These are phyloP conservation scores for Dyspetes luteomarginatus DNA, from an alignment of 2,888 invertebrate genomes.

Conservation along the genomic window DNA sequence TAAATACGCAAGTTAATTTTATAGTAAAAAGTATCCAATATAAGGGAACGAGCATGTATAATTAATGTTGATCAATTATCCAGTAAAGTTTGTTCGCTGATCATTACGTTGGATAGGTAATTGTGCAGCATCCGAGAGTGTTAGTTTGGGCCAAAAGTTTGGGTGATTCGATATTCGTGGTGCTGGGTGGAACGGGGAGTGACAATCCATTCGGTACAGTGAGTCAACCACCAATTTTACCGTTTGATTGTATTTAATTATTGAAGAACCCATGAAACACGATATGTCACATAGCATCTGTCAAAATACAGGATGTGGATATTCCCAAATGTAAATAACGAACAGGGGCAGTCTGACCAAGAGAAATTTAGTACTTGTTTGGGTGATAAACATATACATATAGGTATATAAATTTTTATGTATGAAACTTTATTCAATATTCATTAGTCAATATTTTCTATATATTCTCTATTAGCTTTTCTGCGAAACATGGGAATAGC, in stretches of 20 bases:
- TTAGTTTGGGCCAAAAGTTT: background rate
- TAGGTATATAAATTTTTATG: background rate
- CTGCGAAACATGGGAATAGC: conserved; percentile 54
- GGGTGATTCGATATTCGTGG: background rate
- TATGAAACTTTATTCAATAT: conserved; percentile 3
- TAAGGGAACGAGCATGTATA: background rate
- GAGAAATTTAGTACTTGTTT: conserved; percentile 28
- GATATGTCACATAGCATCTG: conserved; percentile 32
- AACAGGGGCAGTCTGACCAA: conserved; percentile 26
- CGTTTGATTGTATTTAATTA: conserved; percentile 29
- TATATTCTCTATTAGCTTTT: conserved; percentile 2
- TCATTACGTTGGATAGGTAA: background rate
- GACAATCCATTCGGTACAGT: background rate
- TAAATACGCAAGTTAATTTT: background rate
- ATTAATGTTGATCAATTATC: background rate
- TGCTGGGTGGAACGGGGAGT: background rate
- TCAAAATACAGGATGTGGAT: conserved; percentile 31
- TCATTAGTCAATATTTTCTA: background rate
- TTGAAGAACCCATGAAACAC: conserved; percentile 9
- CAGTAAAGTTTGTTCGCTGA: background rate
- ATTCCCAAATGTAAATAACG: conserved; percentile 53
- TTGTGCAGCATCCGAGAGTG: background rate
- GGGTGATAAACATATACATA: background rate
- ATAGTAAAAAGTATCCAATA: background rate
- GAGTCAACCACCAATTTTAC: conserved; percentile 33